A percentile compares a stretch with the other conserved stretches of the same genome.
Conservation (phyloP, 1,140 invertebrate species). For the Scaptomyza hsui region DNA sequence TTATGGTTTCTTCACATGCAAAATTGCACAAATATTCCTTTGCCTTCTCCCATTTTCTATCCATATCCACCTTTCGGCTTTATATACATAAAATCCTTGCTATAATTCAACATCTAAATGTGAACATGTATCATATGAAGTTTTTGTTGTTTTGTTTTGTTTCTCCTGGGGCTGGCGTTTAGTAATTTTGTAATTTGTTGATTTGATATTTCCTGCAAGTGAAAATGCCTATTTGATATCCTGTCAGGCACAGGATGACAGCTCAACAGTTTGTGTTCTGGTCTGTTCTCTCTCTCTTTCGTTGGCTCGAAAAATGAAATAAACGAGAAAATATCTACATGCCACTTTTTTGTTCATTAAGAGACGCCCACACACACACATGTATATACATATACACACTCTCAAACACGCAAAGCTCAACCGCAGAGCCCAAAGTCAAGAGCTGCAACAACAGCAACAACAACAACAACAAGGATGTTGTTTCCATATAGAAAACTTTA, state of each 20-base stretch:
- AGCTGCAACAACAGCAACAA: conserved; percentile 7
- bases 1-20: no score
- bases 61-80: no score
- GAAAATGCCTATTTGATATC: conserved; percentile 62
- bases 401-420: conserved; percentile 4
- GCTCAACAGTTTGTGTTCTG: conserved; percentile 7
- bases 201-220: conserved; percentile 66
- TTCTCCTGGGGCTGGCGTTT: not conserved
- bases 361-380: conserved; percentile 2
- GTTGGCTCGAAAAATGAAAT: conserved; percentile 13
- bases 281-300: no score
- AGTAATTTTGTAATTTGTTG: conserved; percentile 66
- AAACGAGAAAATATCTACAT: conserved; percentile 52
- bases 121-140: not conserved
- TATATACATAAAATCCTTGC: not conserved
- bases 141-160: not conserved
- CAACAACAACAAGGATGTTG: conserved; percentile 16
- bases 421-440: conserved; percentile 42
- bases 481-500: conserved; percentile 54
- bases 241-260: conserved; percentile 56
- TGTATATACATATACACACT: not conserved
- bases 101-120: not conserved
- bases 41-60: no score
- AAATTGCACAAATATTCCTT: no score
- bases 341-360: conserved; percentile 40